Base-by-base conservation (phyloP, 2,797 vertebrate genomes). In the Erpetoichthys calabaricus region DNA sequence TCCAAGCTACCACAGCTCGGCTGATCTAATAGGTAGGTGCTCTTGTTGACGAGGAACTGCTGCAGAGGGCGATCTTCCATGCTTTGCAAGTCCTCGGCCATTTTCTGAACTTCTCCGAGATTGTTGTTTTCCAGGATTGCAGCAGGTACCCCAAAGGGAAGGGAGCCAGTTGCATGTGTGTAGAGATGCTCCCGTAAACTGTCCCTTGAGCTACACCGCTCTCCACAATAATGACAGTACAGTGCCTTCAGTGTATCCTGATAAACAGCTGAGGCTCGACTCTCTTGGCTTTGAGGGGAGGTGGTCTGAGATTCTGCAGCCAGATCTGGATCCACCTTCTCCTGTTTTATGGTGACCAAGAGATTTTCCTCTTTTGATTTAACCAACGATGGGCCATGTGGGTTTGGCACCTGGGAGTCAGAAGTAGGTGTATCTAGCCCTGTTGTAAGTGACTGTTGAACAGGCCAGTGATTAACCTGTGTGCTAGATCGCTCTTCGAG, bases 211-310 rank as follows among this genome's bases (percentile, higher is more conserved):
- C 86, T 79, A 10, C 95, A 98, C 57, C 83, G 85, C 58, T 96
- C 89, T 1, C 95, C 94, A 1, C 95, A 98, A 63, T 89, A 93
- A 46, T 95, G 93, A 61, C 93, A 97, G 56, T 87, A 67, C 65
- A 92, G 85, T 6, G 74, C 76, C 62, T 68, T 81, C 61, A 82
- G 67, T 56, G 70, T 65, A 43, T 81, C 81, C 73, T 87, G 91
- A 42, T 86, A 80, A 3, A 72, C 60, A 10, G 76, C 5, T 58
- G 81, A 80, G 53, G 69, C 74, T 0, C 70, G 73, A 7, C 76
- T 70, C 8, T 79, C 85, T 0, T 82, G 80, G 3, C 77, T 70
- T 0, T 70, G 71, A 0, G 77, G 75, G 8, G 84, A 80, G 4
- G 71, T 60, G 8, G 66, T 77, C 51, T 63, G 78, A 47, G 81